Evolutionary conservation across 2,797 vertebrate species (phyloP), one percentile per base, ranked within the genome.

Genomic region (Phataginus tricuspis): DNA sequence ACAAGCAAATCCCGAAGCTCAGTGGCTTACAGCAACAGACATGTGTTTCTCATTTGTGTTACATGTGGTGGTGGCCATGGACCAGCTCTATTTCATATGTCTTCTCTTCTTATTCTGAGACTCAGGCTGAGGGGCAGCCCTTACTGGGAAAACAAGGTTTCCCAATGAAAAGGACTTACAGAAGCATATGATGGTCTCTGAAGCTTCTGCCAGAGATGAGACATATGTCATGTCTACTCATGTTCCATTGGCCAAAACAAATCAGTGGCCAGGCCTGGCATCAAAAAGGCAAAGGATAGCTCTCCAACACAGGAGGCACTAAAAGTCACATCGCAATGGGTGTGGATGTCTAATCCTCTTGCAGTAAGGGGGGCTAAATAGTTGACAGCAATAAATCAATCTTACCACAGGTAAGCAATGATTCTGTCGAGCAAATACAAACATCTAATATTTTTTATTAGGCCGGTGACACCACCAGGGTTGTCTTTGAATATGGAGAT

Each of bases 71-170:
- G 9, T 51, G 15, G n/a, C 9, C 9, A 1, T 12, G 34, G 6
- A 45, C 18, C 23, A 3, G 18, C 42, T 79, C n/a, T 37, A 8
- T 68, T 27, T 59, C 66, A 49, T 31, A 19, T 59, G 55, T 29
- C 37, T 79, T 68, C 82, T 82, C 53, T 16, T 64, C 31, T 29
- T 64, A 27, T 4, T 42, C 31, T 78, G n/a, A 14, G 31, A 75
- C 9, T 15, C 27, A 7, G 27, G 34, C 61, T 14, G 10, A 66
- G 11, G 42, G 68, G 9, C 27, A 55, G 4, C 15, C 15, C 5
- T 68, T 59, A 31, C 19, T 68, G 13, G 78, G 53, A 51, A 93
- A 79, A 64, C 7, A 79, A 42, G 23, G 64, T 19, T 87, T 94
- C 23, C 80, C 12, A 45, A 87, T 55, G 42, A 29, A 86, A 57